These are phyloP conservation scores for Myotis findleyi DNA, from an alignment of 2,797 vertebrate genomes.

Conservation along the genomic window DNA sequence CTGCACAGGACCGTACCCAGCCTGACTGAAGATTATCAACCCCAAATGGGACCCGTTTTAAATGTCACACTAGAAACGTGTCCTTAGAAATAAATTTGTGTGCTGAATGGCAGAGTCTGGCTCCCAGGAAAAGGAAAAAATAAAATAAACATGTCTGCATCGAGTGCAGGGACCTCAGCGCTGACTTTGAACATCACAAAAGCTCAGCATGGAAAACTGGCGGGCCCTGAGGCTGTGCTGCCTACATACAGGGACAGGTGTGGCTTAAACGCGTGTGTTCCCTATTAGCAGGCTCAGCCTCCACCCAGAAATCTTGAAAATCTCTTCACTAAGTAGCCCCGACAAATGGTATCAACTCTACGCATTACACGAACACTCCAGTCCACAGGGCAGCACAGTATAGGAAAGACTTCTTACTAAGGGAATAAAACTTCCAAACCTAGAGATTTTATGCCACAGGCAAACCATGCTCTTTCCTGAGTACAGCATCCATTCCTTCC, in stretches of 20 bases:
- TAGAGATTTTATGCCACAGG: background rate
- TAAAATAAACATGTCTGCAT: background rate
- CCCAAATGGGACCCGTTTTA: background rate
- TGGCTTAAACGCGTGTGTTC: background rate
- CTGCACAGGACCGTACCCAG: background rate
- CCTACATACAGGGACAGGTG: background rate
- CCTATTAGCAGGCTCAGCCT: background rate
- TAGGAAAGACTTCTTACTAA: background rate
- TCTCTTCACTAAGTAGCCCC: background rate
- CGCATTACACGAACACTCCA: background rate
- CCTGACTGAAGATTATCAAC: background rate
- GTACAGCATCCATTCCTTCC: background rate
- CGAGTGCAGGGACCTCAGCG: background rate
- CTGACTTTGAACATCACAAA: background rate
- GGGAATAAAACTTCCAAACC: background rate
- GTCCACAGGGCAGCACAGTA: background rate
- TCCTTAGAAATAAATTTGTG: background rate
- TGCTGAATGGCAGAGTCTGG: background rate
- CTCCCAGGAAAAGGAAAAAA: background rate
- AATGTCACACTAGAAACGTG: background rate
- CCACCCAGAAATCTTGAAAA: background rate
- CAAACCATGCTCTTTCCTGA: background rate
- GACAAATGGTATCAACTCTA: background rate
- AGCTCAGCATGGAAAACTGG: background rate
- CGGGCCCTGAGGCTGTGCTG: background rate